Evolutionary conservation across 2,888 invertebrate species (phyloP), one percentile per base, ranked within the genome.

Genomic region (Hemaris fuciformis): DNA sequence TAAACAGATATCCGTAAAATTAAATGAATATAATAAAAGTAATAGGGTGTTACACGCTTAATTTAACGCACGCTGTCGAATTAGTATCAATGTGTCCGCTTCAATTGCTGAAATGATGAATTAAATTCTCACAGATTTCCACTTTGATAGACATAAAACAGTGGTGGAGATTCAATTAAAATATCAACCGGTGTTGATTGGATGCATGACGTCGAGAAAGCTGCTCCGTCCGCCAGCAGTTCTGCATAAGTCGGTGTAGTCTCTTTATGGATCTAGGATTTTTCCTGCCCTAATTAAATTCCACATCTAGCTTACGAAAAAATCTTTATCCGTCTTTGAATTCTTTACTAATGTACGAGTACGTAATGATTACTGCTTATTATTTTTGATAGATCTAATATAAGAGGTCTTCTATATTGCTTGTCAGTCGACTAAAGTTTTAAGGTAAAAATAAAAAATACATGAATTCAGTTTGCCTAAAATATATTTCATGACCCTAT

Each of bases 91-190:
- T 61, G n/a, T 64, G 64, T 60, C 62, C 60, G 56, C 58, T 59
- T 59, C 42, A 45, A 18, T 42, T 5, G 62, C 20, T 45, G 45
- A 45, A 22, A 42, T 62, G 62, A 65, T 53, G 48, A 63, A 66
- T 67, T 64, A 64, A 65, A 65, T 57, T 65, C 56, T 57, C 53
- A 63, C 60, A 59, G 62, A 63, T 67, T 67, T 64, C 61, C 58
- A 38, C 18, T 57, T 27, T n/a, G 62, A 66, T 48, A 10, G 64
- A 42, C 53, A 45, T 62, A 61, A 63, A 64, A 63, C 58, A 22
- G 59, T 46, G 20, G 38, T 38, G 15, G 53, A 43, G 38, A 64
- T 66, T 64, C 59, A 58, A 66, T 66, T 64, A 63, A 63, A 64
- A 62, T 41, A 62, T 62, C 62, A 48, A 60, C 57, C 53, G 46